phyloP scores from a whole-genome alignment of 2,888 invertebrate genomes.

The Acronicta psi region DNA sequence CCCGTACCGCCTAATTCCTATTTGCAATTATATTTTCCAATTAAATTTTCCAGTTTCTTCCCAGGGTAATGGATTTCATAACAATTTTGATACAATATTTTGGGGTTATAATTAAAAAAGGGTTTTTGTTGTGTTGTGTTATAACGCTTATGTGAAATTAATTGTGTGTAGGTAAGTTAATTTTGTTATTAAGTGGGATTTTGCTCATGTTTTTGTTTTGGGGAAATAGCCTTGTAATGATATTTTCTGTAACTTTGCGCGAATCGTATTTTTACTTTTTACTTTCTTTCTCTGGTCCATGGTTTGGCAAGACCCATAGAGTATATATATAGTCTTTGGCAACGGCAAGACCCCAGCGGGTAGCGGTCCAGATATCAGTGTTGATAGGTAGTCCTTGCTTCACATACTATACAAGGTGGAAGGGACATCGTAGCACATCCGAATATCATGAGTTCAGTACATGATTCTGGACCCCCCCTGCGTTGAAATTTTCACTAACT shows the following conservation, averaged over 20 bases:
- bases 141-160: conserved; percentile 43
- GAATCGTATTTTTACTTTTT: neutral
- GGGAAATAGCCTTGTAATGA: conserved; percentile 14
- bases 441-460: no score
- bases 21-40: conserved; percentile 77
- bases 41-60: conserved; percentile 78
- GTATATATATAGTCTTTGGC: no score
- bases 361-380: no score
- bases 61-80: conserved; percentile 70
- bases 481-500: no score
- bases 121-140: conserved; percentile 30
- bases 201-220: conserved; percentile 6
- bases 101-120: conserved; percentile 55
- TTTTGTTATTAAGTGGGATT: conserved; percentile 27
- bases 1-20: conserved; percentile 66
- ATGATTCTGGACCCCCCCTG: no score
- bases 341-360: no score
- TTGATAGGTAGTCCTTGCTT: no score
- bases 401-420: no score
- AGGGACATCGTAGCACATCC: no score
- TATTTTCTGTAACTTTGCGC: no score
- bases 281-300: no score
- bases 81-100: conserved; percentile 54
- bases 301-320: no score
- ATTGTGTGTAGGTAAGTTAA: conserved; percentile 40